These are phyloP conservation scores for Lasiurus cinereus DNA, from an alignment of 2,113 vertebrate species.

Conservation along the genomic window DNA sequence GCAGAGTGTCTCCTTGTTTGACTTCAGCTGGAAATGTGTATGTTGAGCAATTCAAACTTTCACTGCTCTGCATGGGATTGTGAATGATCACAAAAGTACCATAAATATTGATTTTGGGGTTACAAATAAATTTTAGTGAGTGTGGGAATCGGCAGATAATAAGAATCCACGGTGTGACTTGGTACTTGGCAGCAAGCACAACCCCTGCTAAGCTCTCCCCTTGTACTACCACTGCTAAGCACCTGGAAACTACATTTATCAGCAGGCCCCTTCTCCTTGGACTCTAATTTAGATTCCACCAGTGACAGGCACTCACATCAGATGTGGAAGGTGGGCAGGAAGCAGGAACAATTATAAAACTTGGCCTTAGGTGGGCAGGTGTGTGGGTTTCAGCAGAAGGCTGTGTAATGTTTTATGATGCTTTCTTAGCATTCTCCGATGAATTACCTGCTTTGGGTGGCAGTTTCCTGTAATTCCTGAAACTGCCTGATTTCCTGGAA, in stretches of 20 bases:
- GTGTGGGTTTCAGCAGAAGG: neutral
- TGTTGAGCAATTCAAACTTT: neutral
- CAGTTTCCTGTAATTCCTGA: neutral
- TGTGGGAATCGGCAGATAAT: neutral
- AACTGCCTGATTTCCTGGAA: neutral
- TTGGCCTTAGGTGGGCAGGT: neutral
- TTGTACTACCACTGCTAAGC: neutral
- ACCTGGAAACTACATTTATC: neutral
- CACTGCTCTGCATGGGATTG: neutral
- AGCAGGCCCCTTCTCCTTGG: neutral
- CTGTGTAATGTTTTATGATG: neutral
- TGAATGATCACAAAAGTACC: neutral
- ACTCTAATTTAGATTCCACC: neutral
- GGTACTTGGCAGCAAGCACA: neutral
- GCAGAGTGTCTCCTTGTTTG: neutral
- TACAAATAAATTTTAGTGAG: neutral
- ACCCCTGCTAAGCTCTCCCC: neutral
- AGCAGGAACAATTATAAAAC: neutral
- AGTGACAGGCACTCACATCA: neutral
- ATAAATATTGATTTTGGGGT: neutral
- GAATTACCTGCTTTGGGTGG: neutral
- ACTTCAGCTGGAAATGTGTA: neutral
- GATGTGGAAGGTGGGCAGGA: neutral
- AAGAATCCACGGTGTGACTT: neutral
- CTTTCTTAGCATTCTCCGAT: neutral